These are phyloP conservation scores for Bos indicus DNA, from an alignment of 2,113 vertebrate genomes.

Conservation along the genomic window DNA sequence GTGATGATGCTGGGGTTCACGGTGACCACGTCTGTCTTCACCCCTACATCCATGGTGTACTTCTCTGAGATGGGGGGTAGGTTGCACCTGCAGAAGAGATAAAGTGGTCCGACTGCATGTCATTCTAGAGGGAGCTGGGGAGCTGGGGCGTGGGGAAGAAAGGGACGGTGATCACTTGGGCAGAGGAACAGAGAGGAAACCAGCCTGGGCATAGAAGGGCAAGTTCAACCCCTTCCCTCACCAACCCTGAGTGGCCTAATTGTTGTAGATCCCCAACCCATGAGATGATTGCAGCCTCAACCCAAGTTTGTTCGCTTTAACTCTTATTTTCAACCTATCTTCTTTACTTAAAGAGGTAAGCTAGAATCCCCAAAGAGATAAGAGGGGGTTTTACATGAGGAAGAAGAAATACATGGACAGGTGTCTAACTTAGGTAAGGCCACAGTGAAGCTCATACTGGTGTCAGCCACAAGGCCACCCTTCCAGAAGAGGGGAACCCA, in stretches of 20 bases:
- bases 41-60: conserved; percentile 91
- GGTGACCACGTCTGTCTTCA: conserved; percentile 96
- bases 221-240: not conserved
- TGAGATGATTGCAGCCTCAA: not conserved
- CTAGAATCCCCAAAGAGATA: not conserved
- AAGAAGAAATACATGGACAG: not conserved
- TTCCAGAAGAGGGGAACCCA: not conserved
- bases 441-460: not conserved
- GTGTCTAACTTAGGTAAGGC: not conserved
- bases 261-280: not conserved
- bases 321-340: not conserved
- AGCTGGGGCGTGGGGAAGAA: not conserved
- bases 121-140: not conserved
- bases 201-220: not conserved
- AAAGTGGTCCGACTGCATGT: accelerated
- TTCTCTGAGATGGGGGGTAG: conserved; percentile 95
- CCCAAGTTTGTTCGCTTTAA: not conserved
- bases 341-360: not conserved
- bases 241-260: not conserved
- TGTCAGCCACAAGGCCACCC: not conserved
- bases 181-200: not conserved
- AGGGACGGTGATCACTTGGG: not conserved
- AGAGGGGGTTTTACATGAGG: not conserved
- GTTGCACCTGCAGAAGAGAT: conserved; percentile 88
- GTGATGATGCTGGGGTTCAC: conserved; percentile 98